Percentiles rank a stretch among this genome's conserved stretches.
phyloP scores from a whole-genome alignment of 2,113 vertebrate genomes.

The Syngnathus typhle region DNA sequence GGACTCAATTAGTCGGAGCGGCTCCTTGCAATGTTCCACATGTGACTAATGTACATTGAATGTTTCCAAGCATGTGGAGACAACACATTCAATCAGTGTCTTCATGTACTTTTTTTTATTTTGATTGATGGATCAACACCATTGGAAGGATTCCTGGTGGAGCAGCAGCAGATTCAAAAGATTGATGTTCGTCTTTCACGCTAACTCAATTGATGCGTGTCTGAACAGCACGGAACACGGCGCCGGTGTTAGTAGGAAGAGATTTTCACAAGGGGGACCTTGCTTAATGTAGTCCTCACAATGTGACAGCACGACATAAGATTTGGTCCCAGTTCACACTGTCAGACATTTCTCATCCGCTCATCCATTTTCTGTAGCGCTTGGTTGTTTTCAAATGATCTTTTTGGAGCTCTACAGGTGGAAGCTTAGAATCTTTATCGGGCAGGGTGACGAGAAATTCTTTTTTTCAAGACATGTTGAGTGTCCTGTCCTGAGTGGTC shows the following conservation, averaged over 20 bases:
- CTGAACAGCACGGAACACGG: constrained; percentile 3
- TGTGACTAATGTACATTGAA: constrained; percentile 60
- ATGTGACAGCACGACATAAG: not conserved
- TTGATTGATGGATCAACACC: constrained; percentile 52
- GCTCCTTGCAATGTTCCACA: constrained; percentile 64
- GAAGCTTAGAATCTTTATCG: no score
- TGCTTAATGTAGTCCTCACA: not conserved
- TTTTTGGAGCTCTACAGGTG: no score
- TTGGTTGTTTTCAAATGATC: not conserved
- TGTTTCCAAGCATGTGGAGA: constrained; percentile 49
- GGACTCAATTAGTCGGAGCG: constrained; percentile 63
- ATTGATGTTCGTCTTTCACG: constrained; percentile 31
- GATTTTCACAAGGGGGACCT: not conserved
- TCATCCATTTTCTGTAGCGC: not conserved
- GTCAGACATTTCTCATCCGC: not conserved
- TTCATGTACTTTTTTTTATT: constrained; percentile 19
- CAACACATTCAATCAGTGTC: constrained; percentile 50
- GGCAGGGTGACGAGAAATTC: no score
- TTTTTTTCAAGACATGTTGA: no score
- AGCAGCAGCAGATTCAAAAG: constrained; percentile 31
- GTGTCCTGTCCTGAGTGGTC: no score
- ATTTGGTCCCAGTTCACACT: not conserved
- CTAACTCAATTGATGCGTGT: constrained; percentile 29
- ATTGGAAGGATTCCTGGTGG: constrained; percentile 45
- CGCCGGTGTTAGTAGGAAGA: constrained; percentile 5